These are phyloP conservation scores for Dasysyrphus tricinctus DNA, from an alignment of 2,888 invertebrate genomes.

Conservation along the genomic window DNA sequence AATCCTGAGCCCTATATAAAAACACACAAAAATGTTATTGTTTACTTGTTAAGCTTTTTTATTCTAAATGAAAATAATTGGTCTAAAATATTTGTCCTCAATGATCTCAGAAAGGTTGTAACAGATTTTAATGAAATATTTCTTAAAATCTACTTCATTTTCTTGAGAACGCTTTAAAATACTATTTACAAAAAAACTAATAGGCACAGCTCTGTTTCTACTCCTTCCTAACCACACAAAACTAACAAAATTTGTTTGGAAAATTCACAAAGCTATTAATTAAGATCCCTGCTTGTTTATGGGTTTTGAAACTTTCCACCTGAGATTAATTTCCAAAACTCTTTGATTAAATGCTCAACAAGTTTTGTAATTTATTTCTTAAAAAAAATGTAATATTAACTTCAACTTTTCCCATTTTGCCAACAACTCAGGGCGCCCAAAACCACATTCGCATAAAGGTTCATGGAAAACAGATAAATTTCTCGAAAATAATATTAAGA, in stretches of 20 bases:
- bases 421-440: neutral
- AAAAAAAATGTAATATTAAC: neutral
- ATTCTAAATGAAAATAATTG: too few species aligned
- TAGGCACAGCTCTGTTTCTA: neutral
- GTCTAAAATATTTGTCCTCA: too few species aligned
- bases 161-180: too few species aligned
- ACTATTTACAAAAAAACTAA: too few species aligned
- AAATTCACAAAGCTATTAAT: neutral
- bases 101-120: too few species aligned
- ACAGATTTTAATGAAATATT: too few species aligned
- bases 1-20: too few species aligned
- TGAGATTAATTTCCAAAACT: neutral
- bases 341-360: conserved; percentile 4
- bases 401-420: neutral
- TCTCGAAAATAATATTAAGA: conserved; percentile 9
- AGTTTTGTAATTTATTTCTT: conserved; percentile 7
- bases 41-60: too few species aligned
- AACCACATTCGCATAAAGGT: neutral
- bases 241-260: neutral
- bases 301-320: neutral
- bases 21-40: too few species aligned
- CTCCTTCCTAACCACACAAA: neutral
- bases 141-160: too few species aligned
- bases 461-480: conserved; percentile 23
- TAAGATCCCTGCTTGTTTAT: neutral